These are phyloP conservation scores for Trematocara stigmaticum DNA, from an alignment of 2,113 vertebrate genomes.

Conservation along the genomic window DNA sequence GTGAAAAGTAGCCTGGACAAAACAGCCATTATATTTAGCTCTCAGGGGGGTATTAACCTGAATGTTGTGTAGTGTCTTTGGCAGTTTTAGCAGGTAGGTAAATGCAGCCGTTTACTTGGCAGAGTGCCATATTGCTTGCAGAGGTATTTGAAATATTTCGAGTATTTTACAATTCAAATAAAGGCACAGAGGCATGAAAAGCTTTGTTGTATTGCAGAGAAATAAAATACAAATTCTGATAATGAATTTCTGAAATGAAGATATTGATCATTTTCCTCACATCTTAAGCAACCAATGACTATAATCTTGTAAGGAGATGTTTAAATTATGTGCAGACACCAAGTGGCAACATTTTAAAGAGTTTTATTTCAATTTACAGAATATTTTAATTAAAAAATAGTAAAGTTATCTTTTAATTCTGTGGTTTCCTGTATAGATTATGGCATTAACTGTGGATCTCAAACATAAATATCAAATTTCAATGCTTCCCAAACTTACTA, in stretches of 20 bases:
- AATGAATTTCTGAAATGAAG: neutral
- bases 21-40: neutral
- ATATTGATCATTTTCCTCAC: neutral
- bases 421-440: neutral
- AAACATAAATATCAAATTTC: conserved; percentile 63
- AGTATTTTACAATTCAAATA: conserved; percentile 22
- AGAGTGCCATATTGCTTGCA: neutral
- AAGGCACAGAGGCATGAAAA: neutral
- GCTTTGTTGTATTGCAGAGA: neutral
- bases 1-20: neutral
- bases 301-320: rapidly evolving
- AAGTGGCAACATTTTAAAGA: neutral
- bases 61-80: conserved; percentile 1
- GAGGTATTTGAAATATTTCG: conserved; percentile 48
- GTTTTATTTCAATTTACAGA: neutral
- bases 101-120: conserved; percentile 12
- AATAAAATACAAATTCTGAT: neutral
- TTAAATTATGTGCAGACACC: neutral
- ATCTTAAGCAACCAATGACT: neutral
- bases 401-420: conserved; percentile 35
- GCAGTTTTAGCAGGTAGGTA: neutral
- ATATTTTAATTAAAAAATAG: conserved; percentile 6
- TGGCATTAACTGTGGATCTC: neutral
- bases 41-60: neutral
- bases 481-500: conserved; percentile 20